Percentiles rank a stretch among this genome's conserved stretches.
These are phyloP conservation scores for Clunio marinus DNA, from an alignment of 2,888 invertebrate species.

Conservation along the genomic window DNA sequence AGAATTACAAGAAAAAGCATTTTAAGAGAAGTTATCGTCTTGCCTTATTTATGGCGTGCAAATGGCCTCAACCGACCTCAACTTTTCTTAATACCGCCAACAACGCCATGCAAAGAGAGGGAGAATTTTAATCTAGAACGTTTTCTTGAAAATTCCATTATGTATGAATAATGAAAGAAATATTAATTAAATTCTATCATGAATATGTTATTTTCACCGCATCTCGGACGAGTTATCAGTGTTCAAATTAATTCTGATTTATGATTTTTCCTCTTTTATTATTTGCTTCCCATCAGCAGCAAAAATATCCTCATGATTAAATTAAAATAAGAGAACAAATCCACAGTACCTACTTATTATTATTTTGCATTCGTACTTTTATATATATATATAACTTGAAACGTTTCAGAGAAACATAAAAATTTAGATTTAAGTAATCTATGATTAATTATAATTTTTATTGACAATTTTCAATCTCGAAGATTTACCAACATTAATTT, in stretches of 20 bases:
- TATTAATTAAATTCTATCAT: constrained; percentile 6
- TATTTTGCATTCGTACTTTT: no score
- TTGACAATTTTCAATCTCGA: no score
- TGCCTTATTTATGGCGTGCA: neutral
- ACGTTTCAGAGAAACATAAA: no score
- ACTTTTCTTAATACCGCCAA: neutral
- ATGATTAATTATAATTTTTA: no score
- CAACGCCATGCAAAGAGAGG: neutral
- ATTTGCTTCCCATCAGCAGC: neutral
- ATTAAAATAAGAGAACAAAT: no score
- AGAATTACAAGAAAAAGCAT: constrained; percentile 25
- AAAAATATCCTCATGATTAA: no score
- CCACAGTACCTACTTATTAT: no score
- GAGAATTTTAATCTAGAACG: constrained; percentile 24
- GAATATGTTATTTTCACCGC: neutral
- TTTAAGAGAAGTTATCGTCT: constrained; percentile 15
- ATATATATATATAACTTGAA: no score
- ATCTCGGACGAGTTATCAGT: constrained; percentile 1
- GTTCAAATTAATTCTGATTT: constrained; percentile 20
- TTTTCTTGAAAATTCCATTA: constrained; percentile 5
- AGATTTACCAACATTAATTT: no score
- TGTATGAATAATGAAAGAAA: constrained; percentile 13
- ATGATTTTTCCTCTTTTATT: constrained; percentile 17
- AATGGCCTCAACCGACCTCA: no score
- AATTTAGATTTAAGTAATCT: no score